Base-by-base conservation (phyloP, 2,888 invertebrate genomes). In the Cinara cedri region DNA sequence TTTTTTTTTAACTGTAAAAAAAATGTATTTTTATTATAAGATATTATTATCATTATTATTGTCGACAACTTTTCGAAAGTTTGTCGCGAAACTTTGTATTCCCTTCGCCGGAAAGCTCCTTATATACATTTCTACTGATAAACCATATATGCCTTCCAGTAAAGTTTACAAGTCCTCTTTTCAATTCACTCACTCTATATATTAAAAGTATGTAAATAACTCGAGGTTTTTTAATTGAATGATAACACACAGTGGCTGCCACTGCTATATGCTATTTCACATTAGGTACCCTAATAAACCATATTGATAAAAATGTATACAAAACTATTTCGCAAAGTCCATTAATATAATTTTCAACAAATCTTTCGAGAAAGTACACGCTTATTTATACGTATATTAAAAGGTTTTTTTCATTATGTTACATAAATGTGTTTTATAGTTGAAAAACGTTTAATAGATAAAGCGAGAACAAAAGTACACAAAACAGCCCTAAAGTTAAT, bases 61-160 rank as follows among this genome's bases (percentile, higher is more conserved):
- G 54, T 55, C n/a, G 19, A 66, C 55, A 66, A 78, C 49, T 78
- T 57, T 68, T 68, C 24, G 10, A 66, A 57, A 66, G 75, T 75
- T 75, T 66, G 55, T 26, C 26, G 26, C 44, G 44, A 51, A 66
- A 66, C 55, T 75, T 66, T 75, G 54, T 63, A 44, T 65, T 75
- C 62, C 51, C 74, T 65, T 42, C n/a, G n/a, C 42, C 34, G 13
- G 6, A 54, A 65, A 65, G n/a, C 63, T 16, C n/a, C 21, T 54
- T 54, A 49, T n/a, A n/a, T 34, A 34, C 19, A n/a, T 72, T 72
- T 62, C 60, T 19, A 62, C 49, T 72, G 60, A 72, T 72, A 72
- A 72, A 72, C 72, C 60, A 26, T 49, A 13, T 14, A 72, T 19
- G 57, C n/a, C 24, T 72, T 34, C 19, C 34, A 14, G 19, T 14